phyloP scores from a whole-genome alignment of 2,113 vertebrate genomes.

The Mormyrus lacerda region DNA sequence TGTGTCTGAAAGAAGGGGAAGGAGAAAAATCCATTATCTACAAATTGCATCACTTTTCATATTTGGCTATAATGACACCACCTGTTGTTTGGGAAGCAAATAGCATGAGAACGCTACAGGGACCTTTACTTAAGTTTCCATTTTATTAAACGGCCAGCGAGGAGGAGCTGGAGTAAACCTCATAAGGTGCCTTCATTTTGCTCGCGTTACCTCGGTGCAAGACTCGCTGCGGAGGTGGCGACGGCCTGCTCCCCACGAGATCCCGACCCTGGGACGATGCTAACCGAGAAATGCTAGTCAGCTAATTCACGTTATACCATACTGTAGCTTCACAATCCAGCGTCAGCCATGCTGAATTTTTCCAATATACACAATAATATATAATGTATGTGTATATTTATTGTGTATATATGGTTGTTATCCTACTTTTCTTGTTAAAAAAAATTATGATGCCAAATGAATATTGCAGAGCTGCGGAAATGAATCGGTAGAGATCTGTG shows the following conservation, averaged over 20 bases:
- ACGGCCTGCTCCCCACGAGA: too few species aligned
- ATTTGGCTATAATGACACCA: slow-evolving; percentile 15
- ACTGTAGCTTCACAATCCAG: background rate
- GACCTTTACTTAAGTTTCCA: background rate
- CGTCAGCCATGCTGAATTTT: background rate
- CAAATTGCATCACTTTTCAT: background rate
- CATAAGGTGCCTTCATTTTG: background rate
- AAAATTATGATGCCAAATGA: slow-evolving; percentile 8
- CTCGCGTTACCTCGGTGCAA: background rate
- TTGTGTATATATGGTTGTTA: background rate
- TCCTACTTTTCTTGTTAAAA: background rate
- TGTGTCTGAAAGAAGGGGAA: background rate
- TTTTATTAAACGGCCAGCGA: background rate
- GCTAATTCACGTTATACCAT: background rate
- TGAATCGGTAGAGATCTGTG: background rate
- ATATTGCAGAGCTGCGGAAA: background rate
- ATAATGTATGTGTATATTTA: background rate
- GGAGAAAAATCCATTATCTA: slow-evolving; percentile 4
- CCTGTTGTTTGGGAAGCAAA: slow-evolving; percentile 12
- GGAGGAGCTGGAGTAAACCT: background rate
- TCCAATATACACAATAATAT: background rate
- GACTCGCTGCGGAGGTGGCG: background rate
- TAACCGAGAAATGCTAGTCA: background rate
- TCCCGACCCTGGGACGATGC: background rate
- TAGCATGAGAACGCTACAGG: background rate